Percentiles rank a stretch among this genome's conserved stretches.
These are phyloP conservation scores for Butastur rufipennis DNA, from an alignment of 2,113 vertebrate genomes.

Conservation along the genomic window DNA sequence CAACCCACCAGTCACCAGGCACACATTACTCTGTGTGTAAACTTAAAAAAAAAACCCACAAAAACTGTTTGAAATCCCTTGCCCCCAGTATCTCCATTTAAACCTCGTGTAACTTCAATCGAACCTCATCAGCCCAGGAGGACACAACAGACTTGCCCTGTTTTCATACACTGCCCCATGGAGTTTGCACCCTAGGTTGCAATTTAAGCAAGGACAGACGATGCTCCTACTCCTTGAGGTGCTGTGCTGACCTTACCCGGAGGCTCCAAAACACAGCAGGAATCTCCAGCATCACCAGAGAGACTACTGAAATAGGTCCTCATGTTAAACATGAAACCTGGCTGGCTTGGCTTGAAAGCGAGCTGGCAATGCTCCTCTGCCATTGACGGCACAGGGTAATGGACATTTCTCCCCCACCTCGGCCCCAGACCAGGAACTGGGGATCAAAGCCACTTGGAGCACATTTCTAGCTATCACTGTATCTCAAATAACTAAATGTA, in stretches of 20 bases:
- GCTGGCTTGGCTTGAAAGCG: neutral
- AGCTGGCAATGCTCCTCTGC: neutral
- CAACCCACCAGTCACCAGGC: neutral
- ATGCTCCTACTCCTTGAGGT: neutral
- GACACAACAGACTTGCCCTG: neutral
- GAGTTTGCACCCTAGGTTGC: neutral
- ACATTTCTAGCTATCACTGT: neutral
- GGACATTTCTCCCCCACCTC: neutral
- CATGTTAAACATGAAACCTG: neutral
- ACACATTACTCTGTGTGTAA: neutral
- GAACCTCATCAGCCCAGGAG: neutral
- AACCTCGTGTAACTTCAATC: neutral
- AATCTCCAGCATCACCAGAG: neutral
- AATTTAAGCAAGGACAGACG: neutral
- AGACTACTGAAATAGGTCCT: neutral
- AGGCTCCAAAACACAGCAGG: neutral
- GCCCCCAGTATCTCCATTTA: neutral
- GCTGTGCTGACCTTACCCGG: neutral
- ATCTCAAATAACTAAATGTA: neutral
- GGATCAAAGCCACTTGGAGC: neutral
- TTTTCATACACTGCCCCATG: neutral
- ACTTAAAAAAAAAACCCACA: neutral
- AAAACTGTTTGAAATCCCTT: neutral
- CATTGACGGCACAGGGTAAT: fast-evolving
- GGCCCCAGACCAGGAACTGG: neutral